Conservation (phyloP, 2,797 vertebrate species). For the Falco columbarius region DNA sequence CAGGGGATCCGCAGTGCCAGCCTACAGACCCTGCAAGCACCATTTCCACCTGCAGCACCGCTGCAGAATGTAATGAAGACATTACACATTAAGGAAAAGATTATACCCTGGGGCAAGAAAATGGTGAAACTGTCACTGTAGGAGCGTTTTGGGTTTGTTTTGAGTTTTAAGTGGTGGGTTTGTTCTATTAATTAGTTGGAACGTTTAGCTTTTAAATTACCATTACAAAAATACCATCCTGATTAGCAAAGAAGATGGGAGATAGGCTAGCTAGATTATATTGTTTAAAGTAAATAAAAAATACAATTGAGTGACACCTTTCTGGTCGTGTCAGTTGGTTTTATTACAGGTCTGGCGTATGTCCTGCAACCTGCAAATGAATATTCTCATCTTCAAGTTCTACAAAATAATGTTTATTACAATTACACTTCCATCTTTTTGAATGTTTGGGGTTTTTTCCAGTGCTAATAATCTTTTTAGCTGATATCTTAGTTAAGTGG, state of each 20-base stretch:
- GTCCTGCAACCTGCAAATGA: neutral
- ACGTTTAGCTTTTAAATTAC: slow-evolving; percentile 21
- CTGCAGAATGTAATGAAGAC: neutral
- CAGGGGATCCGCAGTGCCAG: neutral
- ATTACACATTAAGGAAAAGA: neutral
- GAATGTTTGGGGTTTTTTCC: neutral
- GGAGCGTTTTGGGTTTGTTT: neutral
- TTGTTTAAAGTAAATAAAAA: neutral
- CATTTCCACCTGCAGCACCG: slow-evolving; percentile 10
- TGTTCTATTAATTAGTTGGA: slow-evolving; percentile 60
- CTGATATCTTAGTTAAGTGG: neutral
- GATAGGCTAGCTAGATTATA: neutral
- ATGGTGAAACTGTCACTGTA: slow-evolving; percentile 26
- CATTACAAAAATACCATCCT: neutral
- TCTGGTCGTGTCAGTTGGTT: neutral
- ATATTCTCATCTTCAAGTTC: neutral
- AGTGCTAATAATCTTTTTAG: neutral
- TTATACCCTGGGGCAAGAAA: slow-evolving; percentile 22
- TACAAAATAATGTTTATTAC: neutral
- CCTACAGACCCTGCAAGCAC: neutral
- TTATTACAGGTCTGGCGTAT: neutral
- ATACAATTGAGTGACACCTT: neutral
- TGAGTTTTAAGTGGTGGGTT: neutral
- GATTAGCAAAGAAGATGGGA: neutral
- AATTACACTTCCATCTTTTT: neutral